Evolutionary conservation across 2,797 vertebrate species (phyloP).

Genomic region (Enteromius paludinosus): DNA sequence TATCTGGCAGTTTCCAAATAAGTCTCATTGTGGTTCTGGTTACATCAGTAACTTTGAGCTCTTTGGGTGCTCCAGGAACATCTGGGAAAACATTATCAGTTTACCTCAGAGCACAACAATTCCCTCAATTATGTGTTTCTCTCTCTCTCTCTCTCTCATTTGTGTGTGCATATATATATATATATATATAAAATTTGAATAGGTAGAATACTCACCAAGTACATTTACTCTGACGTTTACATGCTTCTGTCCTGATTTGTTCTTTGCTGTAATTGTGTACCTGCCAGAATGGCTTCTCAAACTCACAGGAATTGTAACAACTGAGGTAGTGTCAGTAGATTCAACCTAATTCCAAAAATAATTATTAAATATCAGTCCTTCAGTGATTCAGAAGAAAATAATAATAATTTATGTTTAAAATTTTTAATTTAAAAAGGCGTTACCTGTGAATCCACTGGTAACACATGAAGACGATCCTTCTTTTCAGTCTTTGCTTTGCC

Average conservation of each 20-base stretch:
- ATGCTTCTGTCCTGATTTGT: conserved; percentile 97
- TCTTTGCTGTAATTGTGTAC: conserved; percentile 96
- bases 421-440: conserved; percentile 38
- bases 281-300: conserved; percentile 91
- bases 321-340: conserved; percentile 88
- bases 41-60: conserved; percentile 92
- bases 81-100: conserved; percentile 66
- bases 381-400: conserved; percentile 31
- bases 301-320: conserved; percentile 84
- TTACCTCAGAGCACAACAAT: neutral
- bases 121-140: too few relatives aligned
- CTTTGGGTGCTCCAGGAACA: conserved; percentile 88
- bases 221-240: conserved; percentile 91
- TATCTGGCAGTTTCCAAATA: conserved; percentile 96
- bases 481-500: conserved; percentile 90
- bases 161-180: neutral
- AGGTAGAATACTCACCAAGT: conserved; percentile 81
- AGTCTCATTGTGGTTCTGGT: conserved; percentile 91
- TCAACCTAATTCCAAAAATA: conserved; percentile 79
- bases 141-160: neutral
- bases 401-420: conserved; percentile 28
- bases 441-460: conserved; percentile 95
- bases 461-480: conserved; percentile 90
- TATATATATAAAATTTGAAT: neutral
- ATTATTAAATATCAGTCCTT: conserved; percentile 2